phyloP scores from a whole-genome alignment of 2,888 invertebrate species.

The Latrodectus elegans region DNA sequence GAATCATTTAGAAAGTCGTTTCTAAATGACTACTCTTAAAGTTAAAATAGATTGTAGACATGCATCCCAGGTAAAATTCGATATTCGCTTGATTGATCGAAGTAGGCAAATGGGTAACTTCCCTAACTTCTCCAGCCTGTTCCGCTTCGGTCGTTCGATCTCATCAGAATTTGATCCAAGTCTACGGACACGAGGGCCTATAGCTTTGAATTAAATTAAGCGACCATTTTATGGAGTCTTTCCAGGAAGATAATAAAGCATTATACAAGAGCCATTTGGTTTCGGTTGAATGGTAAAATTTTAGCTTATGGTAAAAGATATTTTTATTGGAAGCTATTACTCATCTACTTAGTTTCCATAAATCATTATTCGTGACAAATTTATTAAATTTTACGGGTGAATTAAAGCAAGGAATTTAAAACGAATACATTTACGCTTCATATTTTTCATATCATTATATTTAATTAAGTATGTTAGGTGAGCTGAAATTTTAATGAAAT shows the following conservation, averaged over 20 bases:
- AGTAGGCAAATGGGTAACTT: background rate
- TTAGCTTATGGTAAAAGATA: no score
- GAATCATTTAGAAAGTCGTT: background rate
- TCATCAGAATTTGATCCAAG: background rate
- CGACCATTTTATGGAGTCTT: conserved; percentile 32
- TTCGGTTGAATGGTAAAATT: no score
- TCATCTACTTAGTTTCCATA: no score
- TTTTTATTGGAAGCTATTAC: no score
- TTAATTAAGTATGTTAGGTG: no score
- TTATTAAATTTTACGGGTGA: no score
- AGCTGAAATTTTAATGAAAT: no score
- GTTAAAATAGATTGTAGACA: background rate
- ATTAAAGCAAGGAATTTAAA: no score
- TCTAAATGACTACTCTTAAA: background rate
- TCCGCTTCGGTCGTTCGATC: background rate
- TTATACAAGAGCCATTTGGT: no score
- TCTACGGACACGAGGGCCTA: background rate
- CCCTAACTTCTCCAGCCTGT: background rate
- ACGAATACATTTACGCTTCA: no score
- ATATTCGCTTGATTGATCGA: background rate
- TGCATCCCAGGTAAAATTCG: background rate
- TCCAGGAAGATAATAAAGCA: background rate
- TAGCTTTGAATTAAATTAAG: conserved; percentile 39
- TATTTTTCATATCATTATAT: no score
- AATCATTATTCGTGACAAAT: no score